Evolutionary conservation across 1,140 invertebrate species (phyloP).

Genomic region (Lamellibrachia luymesi): DNA sequence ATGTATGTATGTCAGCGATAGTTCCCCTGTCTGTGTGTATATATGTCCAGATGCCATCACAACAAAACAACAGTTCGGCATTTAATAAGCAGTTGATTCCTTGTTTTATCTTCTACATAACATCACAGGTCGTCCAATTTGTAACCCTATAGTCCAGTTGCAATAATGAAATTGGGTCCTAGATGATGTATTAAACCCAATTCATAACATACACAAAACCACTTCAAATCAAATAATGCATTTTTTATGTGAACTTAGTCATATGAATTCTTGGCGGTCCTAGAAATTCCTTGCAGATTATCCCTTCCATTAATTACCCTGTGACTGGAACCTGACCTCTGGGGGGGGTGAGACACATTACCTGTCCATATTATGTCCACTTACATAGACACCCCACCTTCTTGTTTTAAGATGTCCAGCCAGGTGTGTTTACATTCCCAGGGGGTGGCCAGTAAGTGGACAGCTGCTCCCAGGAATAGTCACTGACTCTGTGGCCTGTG

Average conservation of each 20-base stretch:
- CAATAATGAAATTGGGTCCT: neutral
- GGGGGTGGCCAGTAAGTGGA: neutral
- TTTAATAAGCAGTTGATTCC: neutral
- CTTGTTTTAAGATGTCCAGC: neutral
- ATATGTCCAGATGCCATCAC: conserved; percentile 5
- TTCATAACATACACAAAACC: neutral
- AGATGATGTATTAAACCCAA: neutral
- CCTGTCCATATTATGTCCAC: neutral
- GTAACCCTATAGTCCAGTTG: conserved; percentile 27
- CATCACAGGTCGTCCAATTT: conserved; percentile 23
- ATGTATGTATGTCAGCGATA: neutral
- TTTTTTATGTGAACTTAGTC: neutral
- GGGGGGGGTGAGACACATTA: neutral
- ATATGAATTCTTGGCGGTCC: neutral
- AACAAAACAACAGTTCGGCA: neutral
- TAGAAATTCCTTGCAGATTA: neutral
- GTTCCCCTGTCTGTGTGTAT: neutral
- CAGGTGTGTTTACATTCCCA: neutral
- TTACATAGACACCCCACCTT: neutral
- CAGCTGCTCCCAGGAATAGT: neutral
- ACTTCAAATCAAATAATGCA: neutral
- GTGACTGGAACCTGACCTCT: neutral
- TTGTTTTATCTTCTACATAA: conserved; percentile 22
- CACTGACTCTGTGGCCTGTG: neutral
- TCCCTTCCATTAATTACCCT: neutral